phyloP scores from a whole-genome alignment of 2,113 vertebrate species.

The Nothobranchius furzeri region DNA sequence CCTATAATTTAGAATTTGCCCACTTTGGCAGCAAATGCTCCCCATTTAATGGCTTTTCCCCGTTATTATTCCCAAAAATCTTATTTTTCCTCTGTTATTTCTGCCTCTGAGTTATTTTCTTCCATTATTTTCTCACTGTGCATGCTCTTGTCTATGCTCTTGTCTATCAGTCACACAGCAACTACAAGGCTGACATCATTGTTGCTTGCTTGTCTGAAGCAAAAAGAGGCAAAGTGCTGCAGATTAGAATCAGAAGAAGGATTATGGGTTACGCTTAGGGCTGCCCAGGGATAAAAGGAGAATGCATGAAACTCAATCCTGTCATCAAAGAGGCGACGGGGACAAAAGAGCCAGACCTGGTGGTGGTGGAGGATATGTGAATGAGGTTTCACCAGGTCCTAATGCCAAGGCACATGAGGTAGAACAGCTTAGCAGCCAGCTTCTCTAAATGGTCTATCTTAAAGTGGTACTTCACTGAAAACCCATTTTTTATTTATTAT shows the following conservation, averaged over 20 bases:
- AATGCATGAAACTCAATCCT: constrained; percentile 79
- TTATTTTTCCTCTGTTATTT: constrained; percentile 3
- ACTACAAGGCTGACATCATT: constrained; percentile 75
- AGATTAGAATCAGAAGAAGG: constrained; percentile 73
- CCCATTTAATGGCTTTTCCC: constrained; percentile 3
- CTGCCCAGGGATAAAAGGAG: constrained; percentile 79
- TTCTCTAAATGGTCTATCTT: constrained; percentile 71
- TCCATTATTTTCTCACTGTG: constrained; percentile 6
- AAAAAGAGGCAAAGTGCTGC: constrained; percentile 54
- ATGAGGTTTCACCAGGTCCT: constrained; percentile 75
- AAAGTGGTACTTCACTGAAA: constrained; percentile 13
- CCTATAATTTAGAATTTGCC: not conserved
- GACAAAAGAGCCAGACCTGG: constrained; percentile 49
- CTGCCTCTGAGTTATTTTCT: constrained; percentile 7
- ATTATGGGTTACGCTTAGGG: constrained; percentile 78
- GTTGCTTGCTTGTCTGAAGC: constrained; percentile 61
- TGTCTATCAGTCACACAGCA: constrained; percentile 20
- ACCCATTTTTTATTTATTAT: too few relatives aligned
- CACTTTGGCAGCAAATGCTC: constrained; percentile 8
- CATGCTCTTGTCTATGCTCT: constrained; percentile 1
- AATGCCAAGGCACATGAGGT: constrained; percentile 70
- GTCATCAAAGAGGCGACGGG: constrained; percentile 78
- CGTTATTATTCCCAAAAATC: not conserved
- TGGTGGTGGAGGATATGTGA: constrained; percentile 19
- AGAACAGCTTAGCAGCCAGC: constrained; percentile 75